Evolutionary conservation across 1,140 invertebrate species (phyloP), one percentile per base, ranked within the genome.

Genomic region (Heliothis virescens): DNA sequence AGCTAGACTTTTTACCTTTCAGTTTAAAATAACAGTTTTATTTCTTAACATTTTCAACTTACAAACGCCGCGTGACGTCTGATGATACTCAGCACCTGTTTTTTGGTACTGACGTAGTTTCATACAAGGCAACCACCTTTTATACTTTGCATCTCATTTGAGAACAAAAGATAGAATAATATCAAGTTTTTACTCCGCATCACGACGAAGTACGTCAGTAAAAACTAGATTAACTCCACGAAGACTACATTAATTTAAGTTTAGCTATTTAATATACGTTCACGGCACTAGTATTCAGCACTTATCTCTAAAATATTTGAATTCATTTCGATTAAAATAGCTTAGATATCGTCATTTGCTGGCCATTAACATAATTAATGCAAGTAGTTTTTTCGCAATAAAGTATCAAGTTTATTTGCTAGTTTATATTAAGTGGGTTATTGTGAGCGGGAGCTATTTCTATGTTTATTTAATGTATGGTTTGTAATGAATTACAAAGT

Each of bases 331-430:
- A 5, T 48, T 48, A 34, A 65, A 52, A 52, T 52, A 69, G 10
- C 16, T 50, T 12, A 29, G 16, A 52, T 69, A 26, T 53, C 65
- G 16, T 69, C 18, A 29, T 5, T 29, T 13, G 18, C 18, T 52
- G 13, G 26, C 21, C 3, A 69, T 69, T 69, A 26, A 52, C 65
- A 69, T 69, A 69, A 69, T 69, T 52, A 15, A 69, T 69, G 12
- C 65, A 26, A 69, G 18, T 48, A 69, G 65, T 29, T 69, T 69
- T 67, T 50, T 41, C 63, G 63, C 63, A 50, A 67, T 69, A 69
- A 69, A 69, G 52, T 21, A 50, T 50, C 11, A 21, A n/a, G 48
- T 69, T 53, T 69, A 69, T 29, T 52, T 21, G 11, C 34, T 34
- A 50, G 10, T 69, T 29, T 69, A 3, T 48, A 69, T 69, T 53